Percentiles rank a stretch among this genome's conserved stretches.
phyloP scores from a whole-genome alignment of 2,797 vertebrate species.

The Artibeus lituratus region DNA sequence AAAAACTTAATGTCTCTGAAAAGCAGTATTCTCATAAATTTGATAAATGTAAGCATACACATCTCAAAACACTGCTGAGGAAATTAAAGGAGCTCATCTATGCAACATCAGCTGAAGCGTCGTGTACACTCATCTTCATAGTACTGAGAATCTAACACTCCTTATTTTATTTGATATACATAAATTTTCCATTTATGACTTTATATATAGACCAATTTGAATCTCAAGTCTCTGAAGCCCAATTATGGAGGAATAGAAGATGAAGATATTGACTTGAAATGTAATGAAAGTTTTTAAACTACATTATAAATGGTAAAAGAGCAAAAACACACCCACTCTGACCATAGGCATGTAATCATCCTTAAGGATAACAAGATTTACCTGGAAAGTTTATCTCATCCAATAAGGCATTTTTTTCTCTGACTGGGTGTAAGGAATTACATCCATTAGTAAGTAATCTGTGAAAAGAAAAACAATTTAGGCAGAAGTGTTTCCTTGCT shows the following conservation, averaged over 20 bases:
- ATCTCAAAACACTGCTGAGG: neutral
- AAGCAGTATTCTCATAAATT: neutral
- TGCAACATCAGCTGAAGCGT: neutral
- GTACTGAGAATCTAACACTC: neutral
- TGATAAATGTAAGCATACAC: neutral
- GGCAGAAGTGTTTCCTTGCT: neutral
- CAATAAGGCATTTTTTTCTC: conserved; percentile 41
- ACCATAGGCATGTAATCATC: conserved; percentile 43
- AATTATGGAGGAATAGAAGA: neutral
- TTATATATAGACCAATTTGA: conserved; percentile 2
- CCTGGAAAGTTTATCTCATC: conserved; percentile 17
- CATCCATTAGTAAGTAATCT: conserved; percentile 29
- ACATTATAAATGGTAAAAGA: conserved; percentile 31
- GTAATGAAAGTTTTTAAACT: conserved; percentile 43
- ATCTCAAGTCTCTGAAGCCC: conserved; percentile 15
- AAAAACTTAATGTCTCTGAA: neutral
- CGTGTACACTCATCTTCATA: neutral
- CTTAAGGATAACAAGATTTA: conserved; percentile 52
- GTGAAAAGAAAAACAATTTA: conserved; percentile 41
- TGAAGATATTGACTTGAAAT: conserved; percentile 2
- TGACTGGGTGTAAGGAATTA: conserved; percentile 15
- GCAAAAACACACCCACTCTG: conserved; percentile 36
- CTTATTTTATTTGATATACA: neutral
- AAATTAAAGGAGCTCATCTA: neutral
- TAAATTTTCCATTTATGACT: neutral